A percentile compares a stretch with the other conserved stretches of the same genome.
Evolutionary conservation across 2,888 invertebrate species (phyloP).

Genomic region (Dendrolimus pini): DNA sequence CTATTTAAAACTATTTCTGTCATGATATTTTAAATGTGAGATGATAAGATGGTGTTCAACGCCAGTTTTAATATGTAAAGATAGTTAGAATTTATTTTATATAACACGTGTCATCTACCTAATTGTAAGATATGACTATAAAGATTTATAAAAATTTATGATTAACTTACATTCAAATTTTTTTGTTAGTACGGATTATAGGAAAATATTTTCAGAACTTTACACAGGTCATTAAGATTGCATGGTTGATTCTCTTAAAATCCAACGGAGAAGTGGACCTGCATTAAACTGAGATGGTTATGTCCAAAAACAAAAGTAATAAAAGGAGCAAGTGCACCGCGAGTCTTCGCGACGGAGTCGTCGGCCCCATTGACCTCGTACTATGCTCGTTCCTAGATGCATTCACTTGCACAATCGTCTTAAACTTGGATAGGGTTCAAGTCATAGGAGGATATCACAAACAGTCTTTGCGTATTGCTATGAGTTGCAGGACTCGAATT

Average conservation of each 20-base stretch:
- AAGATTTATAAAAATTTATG: too few relatives aligned
- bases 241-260: background rate
- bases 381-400: conserved; percentile 20
- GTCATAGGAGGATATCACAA: background rate
- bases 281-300: background rate
- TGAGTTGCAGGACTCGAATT: too few relatives aligned
- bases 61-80: too few relatives aligned
- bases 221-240: background rate
- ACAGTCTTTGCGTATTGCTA: too few relatives aligned
- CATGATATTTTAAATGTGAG: too few relatives aligned
- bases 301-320: background rate
- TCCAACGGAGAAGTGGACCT: background rate
- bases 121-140: too few relatives aligned
- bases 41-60: too few relatives aligned
- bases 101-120: too few relatives aligned
- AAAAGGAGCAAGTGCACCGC: background rate
- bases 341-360: conserved; percentile 25
- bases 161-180: too few relatives aligned
- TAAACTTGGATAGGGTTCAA: conserved; percentile 2
- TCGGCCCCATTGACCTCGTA: conserved; percentile 50
- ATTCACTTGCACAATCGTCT: conserved; percentile 29
- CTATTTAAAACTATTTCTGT: too few relatives aligned
- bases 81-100: too few relatives aligned
- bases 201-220: background rate
- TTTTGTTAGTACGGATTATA: too few relatives aligned